These are phyloP conservation scores for Ceratina australensis DNA, from an alignment of 1,140 invertebrate genomes.

Conservation along the genomic window DNA sequence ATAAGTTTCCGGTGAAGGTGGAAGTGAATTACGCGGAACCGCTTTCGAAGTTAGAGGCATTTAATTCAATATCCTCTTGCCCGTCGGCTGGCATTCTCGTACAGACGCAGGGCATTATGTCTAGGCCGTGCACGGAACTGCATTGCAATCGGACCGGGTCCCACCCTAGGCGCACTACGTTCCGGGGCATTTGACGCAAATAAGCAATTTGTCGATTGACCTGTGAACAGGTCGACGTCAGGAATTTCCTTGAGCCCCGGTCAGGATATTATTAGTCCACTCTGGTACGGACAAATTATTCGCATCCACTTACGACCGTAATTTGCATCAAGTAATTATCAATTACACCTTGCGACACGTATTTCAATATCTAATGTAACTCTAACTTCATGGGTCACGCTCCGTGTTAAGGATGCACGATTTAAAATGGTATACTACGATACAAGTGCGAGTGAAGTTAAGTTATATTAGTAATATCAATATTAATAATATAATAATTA, in stretches of 20 bases:
- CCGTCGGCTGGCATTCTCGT: constrained; percentile 44
- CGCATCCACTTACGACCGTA: not conserved
- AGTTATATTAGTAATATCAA: no score
- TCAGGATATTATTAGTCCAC: not conserved
- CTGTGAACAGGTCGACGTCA: constrained; percentile 19
- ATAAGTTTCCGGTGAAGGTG: constrained; percentile 35
- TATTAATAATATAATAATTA: no score
- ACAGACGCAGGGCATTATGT: constrained; percentile 12
- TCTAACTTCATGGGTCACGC: no score
- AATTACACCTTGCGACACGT: no score
- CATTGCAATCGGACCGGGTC: constrained; percentile 9
- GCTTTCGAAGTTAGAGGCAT: constrained; percentile 50
- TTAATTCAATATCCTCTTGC: constrained; percentile 49
- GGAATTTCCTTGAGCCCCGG: constrained; percentile 2
- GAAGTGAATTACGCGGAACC: constrained; percentile 44
- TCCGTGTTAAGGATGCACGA: no score
- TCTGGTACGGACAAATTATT: not conserved
- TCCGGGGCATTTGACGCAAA: constrained; percentile 37
- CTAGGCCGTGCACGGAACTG: constrained; percentile 16
- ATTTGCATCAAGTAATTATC: no score
- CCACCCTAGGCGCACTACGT: not conserved
- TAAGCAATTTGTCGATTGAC: constrained; percentile 42
- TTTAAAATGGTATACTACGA: no score
- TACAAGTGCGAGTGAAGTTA: no score
- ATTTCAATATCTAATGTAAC: no score